Conservation (phyloP, 2,888 invertebrate species). For the Apamea monoglypha region DNA sequence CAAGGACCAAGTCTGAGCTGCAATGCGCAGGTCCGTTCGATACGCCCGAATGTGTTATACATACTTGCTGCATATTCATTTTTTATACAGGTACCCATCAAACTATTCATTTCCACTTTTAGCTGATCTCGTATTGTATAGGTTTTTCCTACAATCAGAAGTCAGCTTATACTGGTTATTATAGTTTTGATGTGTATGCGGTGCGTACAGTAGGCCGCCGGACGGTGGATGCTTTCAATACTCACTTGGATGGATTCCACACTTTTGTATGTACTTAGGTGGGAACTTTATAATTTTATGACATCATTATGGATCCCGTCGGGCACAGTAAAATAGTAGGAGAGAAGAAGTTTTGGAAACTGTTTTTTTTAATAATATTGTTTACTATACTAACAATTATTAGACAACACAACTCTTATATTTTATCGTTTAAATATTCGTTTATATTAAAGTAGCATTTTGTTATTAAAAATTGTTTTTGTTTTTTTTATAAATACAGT, state of each 20-base stretch:
- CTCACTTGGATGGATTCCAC: background rate
- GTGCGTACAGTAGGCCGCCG: background rate
- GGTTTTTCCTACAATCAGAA: too few species aligned
- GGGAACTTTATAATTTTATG: background rate
- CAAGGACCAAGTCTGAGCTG: background rate
- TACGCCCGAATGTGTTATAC: background rate
- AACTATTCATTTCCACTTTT: too few species aligned
- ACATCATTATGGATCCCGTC: background rate
- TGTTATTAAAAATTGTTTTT: too few species aligned
- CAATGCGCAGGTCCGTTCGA: conserved; percentile 30
- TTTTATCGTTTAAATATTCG: too few species aligned
- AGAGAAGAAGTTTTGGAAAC: background rate
- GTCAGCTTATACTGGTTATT: too few species aligned
- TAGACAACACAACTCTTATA: too few species aligned
- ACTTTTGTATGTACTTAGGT: background rate
- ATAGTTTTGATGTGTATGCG: too few species aligned
- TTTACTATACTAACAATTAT: too few species aligned
- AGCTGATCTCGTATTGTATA: too few species aligned
- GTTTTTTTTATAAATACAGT: too few species aligned
- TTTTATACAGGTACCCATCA: background rate
- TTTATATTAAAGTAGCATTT: too few species aligned
- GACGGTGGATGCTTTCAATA: background rate
- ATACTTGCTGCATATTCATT: background rate
- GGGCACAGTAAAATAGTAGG: background rate
- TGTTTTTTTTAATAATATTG: background rate